These are phyloP conservation scores for Dreissena polymorpha DNA, from an alignment of 1,140 invertebrate species.

Conservation along the genomic window DNA sequence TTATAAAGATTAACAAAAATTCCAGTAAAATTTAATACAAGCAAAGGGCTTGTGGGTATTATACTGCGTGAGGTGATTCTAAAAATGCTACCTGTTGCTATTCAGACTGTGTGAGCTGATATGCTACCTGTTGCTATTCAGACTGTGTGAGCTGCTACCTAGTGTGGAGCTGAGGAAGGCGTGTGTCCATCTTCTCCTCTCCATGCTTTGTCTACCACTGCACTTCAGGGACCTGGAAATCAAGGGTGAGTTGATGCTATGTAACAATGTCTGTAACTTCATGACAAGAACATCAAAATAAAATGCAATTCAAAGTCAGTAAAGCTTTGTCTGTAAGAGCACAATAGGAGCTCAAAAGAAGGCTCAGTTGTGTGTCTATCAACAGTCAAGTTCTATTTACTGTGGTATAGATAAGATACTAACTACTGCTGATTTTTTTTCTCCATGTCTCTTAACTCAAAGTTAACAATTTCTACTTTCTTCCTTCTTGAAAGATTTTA, in stretches of 20 bases:
- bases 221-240: constrained; percentile 87
- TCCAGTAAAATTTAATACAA: too few species aligned
- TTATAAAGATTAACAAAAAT: too few species aligned
- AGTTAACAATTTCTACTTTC: too few species aligned
- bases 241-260: constrained; percentile 80
- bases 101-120: constrained; percentile 74
- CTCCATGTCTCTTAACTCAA: too few species aligned
- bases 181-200: constrained; percentile 93
- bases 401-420: constrained; percentile 97
- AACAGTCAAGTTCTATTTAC: constrained; percentile 85
- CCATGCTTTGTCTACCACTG: constrained; percentile 92
- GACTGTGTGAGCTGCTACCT: constrained; percentile 72
- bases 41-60: too few species aligned
- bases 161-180: constrained; percentile 89
- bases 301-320: too few species aligned
- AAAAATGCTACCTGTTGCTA: constrained; percentile 5
- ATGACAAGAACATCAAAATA: too few species aligned
- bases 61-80: not conserved
- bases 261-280: too few species aligned
- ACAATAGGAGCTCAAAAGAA: too few species aligned
- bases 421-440: too few species aligned
- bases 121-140: constrained; percentile 49
- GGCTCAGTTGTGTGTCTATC: constrained; percentile 79
- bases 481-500: too few species aligned
- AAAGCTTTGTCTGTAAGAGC: too few species aligned